Conservation (phyloP, 2,888 invertebrate genomes). For the Prenolepis imparis region DNA sequence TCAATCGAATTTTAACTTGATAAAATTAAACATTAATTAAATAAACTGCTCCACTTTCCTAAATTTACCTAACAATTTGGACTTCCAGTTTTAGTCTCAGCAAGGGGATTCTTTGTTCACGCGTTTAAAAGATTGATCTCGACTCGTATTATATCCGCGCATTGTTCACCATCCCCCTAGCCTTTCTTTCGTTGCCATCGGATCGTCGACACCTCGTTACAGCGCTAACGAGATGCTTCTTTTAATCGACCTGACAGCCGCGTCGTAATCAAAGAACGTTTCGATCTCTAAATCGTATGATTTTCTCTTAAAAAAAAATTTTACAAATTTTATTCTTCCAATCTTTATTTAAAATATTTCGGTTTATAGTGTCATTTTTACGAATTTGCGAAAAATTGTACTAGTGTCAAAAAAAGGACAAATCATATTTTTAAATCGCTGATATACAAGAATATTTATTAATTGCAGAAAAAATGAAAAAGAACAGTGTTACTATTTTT, state of each 20-base stretch:
- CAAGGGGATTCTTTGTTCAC: neutral
- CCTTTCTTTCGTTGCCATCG: constrained; percentile 63
- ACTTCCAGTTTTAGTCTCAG: neutral
- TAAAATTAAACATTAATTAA: neutral
- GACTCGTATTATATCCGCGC: neutral
- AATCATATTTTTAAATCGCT: neutral
- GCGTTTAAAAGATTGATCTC: neutral
- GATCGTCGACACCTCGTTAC: constrained; percentile 76
- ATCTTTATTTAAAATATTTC: neutral
- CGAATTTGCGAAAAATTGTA: neutral
- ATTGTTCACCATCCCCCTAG: neutral
- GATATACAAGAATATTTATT: neutral
- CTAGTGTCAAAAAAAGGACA: neutral
- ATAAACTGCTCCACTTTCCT: neutral
- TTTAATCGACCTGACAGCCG: constrained; percentile 57
- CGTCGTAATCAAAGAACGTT: neutral
- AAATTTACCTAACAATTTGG: neutral
- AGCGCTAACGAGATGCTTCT: constrained; percentile 43
- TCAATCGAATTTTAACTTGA: neutral
- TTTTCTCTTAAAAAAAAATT: neutral
- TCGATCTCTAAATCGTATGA: neutral
- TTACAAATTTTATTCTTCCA: neutral
- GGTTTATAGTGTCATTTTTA: neutral
- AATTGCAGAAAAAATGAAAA: neutral
- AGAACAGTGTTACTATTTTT: neutral